Evolutionary conservation across 2,113 vertebrate species (phyloP).

Genomic region (Leucosticte australis): DNA sequence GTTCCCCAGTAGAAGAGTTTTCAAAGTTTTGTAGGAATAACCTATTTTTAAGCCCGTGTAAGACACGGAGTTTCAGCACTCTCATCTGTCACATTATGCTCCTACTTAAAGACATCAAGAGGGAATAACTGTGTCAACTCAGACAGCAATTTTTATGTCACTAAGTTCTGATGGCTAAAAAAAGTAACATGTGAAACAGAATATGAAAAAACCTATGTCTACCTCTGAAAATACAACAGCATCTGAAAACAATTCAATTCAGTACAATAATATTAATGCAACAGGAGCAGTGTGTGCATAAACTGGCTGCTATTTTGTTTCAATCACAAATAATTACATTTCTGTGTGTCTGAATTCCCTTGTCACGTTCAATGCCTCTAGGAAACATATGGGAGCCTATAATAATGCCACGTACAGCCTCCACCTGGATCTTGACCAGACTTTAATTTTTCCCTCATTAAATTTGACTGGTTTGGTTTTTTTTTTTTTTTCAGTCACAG

Average conservation of each 20-base stretch:
- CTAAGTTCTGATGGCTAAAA: slow-evolving; percentile 21
- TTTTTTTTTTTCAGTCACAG: not conserved
- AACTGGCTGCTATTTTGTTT: slow-evolving; percentile 14
- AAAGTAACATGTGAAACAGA: not conserved
- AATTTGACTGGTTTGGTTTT: not conserved
- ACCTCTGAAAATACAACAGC: not conserved
- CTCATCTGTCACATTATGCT: slow-evolving; percentile 33
- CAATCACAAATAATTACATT: slow-evolving; percentile 12
- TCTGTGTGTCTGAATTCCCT: not conserved
- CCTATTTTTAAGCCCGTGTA: not conserved
- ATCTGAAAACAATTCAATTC: not conserved
- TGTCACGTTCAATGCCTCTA: not conserved
- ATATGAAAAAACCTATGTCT: not conserved
- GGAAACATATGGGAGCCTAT: not conserved
- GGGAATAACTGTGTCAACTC: slow-evolving; percentile 28
- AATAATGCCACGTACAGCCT: not conserved
- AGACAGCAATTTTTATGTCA: slow-evolving; percentile 45
- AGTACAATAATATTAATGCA: not conserved
- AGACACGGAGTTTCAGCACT: not conserved
- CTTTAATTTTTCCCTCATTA: not conserved
- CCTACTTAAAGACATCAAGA: slow-evolving; percentile 9
- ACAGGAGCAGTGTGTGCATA: not conserved
- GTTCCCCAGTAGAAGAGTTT: not conserved
- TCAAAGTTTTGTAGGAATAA: not conserved
- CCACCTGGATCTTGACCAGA: not conserved